Evolutionary conservation across 2,113 vertebrate species (phyloP).

Genomic region (Oncorhynchus tshawytscha): DNA sequence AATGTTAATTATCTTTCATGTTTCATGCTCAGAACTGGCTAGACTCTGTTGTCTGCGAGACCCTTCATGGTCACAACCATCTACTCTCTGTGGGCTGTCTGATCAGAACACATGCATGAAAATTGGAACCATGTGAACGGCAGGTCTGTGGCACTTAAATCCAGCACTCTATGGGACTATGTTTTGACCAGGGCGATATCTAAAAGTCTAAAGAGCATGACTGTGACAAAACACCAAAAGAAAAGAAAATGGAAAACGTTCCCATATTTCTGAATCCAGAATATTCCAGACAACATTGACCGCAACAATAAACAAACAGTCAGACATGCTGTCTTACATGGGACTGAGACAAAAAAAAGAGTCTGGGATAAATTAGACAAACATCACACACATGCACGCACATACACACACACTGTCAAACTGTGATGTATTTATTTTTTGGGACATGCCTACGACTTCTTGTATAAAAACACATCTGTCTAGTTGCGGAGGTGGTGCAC

Average conservation of each 20-base stretch:
- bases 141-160: not conserved
- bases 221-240: not conserved
- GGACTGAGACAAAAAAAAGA: not conserved
- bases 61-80: not conserved
- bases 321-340: not conserved
- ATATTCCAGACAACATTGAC: not conserved
- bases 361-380: not conserved
- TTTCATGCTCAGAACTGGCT: not conserved
- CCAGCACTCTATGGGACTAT: not conserved
- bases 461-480: conserved; percentile 15
- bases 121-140: not conserved
- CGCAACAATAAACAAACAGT: not conserved
- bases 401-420: not conserved
- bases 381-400: not conserved
- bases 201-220: not conserved
- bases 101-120: not conserved
- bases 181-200: not conserved
- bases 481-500: not conserved
- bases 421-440: not conserved
- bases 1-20: conserved; percentile 31
- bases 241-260: not conserved
- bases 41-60: conserved; percentile 6
- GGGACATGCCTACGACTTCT: not conserved
- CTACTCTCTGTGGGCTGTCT: not conserved
- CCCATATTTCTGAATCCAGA: not conserved